Conservation (phyloP, 1,140 invertebrate species). For the Anoplophora glabripennis region DNA sequence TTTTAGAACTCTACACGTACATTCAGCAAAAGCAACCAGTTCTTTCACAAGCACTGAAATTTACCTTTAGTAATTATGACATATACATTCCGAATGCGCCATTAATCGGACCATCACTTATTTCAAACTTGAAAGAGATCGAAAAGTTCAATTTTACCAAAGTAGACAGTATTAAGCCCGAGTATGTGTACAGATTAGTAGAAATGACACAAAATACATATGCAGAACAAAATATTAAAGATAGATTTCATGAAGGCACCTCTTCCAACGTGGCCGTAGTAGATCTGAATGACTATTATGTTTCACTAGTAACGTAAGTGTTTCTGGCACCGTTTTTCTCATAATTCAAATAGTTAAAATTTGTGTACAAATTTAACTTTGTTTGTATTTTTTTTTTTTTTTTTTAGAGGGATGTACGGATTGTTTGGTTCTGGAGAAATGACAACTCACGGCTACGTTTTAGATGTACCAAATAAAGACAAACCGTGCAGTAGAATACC, state of each 20-base stretch:
- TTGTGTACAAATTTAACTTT: background rate
- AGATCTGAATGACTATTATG: slow-evolving; percentile 66
- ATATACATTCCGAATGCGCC: slow-evolving; percentile 41
- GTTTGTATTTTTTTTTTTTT: slow-evolving; percentile 13
- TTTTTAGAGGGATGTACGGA: slow-evolving; percentile 53
- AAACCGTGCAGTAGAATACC: slow-evolving; percentile 39
- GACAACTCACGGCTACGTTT: slow-evolving; percentile 50
- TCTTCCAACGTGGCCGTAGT: slow-evolving; percentile 62
- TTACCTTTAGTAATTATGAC: slow-evolving; percentile 42
- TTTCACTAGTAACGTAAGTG: slow-evolving; percentile 68
- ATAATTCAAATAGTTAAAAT: background rate
- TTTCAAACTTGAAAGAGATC: slow-evolving; percentile 30
- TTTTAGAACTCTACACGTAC: slow-evolving; percentile 49
- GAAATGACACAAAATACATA: slow-evolving; percentile 36
- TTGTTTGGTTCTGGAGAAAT: slow-evolving; percentile 55
- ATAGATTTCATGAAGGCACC: slow-evolving; percentile 48
- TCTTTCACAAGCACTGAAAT: slow-evolving; percentile 33
- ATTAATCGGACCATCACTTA: slow-evolving; percentile 40
- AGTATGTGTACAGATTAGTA: slow-evolving; percentile 33
- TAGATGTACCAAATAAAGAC: slow-evolving; percentile 39
- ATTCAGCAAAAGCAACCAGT: slow-evolving; percentile 36
- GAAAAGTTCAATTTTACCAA: slow-evolving; percentile 41
- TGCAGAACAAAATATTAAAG: slow-evolving; percentile 41
- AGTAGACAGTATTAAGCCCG: slow-evolving; percentile 25
- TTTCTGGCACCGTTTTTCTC: background rate